These are phyloP conservation scores for Urechis unicinctus DNA, from an alignment of 2,888 invertebrate genomes.

Conservation along the genomic window DNA sequence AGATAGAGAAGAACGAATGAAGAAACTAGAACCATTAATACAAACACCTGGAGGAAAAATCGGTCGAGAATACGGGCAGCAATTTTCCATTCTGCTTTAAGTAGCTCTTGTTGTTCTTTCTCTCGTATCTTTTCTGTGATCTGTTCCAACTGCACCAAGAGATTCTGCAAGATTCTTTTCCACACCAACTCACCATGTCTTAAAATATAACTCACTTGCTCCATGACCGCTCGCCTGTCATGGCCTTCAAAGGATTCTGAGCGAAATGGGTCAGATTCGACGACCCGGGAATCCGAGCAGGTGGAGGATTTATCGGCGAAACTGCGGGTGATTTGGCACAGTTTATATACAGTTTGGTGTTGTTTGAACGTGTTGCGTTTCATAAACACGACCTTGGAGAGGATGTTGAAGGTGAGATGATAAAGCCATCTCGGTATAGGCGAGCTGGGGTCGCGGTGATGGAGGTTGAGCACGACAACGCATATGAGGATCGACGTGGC, in stretches of 20 bases:
- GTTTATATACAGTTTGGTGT: constrained; percentile 11
- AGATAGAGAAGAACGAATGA: constrained; percentile 16
- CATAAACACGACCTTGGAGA: constrained; percentile 15
- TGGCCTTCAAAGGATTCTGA: constrained; percentile 4
- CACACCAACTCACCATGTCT: too few species aligned
- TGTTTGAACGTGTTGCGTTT: not conserved
- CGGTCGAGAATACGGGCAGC: constrained; percentile 21
- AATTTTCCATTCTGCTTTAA: constrained; percentile 20
- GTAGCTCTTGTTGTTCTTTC: constrained; percentile 12
- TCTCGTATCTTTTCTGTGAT: constrained; percentile 19
- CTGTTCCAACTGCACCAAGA: constrained; percentile 13
- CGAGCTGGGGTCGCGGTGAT: constrained; percentile 19
- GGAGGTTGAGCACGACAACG: constrained; percentile 23
- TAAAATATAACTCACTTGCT: constrained; percentile 11
- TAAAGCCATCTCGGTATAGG: constrained; percentile 21
- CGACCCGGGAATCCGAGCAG: not conserved
- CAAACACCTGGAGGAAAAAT: constrained; percentile 21
- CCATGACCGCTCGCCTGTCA: constrained; percentile 10
- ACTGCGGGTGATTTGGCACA: constrained; percentile 9
- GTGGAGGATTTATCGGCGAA: not conserved
- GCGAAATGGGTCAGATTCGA: not conserved
- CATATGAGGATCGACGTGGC: constrained; percentile 21
- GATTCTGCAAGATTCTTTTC: too few species aligned
- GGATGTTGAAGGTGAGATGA: constrained; percentile 12
- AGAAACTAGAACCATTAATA: constrained; percentile 15